Evolutionary conservation across 1,140 invertebrate species (phyloP).

Genomic region (Hestina assimilis): DNA sequence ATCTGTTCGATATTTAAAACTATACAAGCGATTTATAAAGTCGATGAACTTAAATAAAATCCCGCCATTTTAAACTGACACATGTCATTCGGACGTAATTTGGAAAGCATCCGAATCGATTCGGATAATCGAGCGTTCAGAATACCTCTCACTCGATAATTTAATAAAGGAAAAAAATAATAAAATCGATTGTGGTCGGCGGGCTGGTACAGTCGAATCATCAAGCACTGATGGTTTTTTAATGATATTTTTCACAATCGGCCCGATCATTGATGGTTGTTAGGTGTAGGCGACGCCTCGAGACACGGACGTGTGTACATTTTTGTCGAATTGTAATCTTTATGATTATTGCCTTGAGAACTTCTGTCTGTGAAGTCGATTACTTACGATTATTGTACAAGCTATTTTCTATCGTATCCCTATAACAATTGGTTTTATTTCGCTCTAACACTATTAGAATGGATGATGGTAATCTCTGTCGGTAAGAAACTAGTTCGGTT

Average conservation of each 20-base stretch:
- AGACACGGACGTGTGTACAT: conserved; percentile 43
- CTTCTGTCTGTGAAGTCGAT: conserved; percentile 9
- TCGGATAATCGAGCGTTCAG: conserved; percentile 16
- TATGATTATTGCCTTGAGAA: conserved; percentile 24
- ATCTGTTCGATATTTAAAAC: conserved; percentile 18
- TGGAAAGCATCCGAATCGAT: conserved; percentile 11
- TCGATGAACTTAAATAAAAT: neutral
- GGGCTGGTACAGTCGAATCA: conserved; percentile 65
- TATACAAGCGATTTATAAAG: neutral
- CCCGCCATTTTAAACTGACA: neutral
- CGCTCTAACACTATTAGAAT: neutral
- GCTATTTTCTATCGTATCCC: neutral
- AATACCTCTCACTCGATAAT: conserved; percentile 51
- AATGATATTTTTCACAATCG: conserved; percentile 77
- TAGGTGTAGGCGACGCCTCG: conserved; percentile 65
- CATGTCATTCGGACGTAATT: conserved; percentile 5
- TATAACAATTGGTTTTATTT: neutral
- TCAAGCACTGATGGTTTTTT: conserved; percentile 75
- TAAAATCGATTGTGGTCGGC: conserved; percentile 72
- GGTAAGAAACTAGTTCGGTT: conserved; percentile 10
- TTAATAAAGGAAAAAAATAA: conserved; percentile 63
- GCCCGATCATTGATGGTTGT: conserved; percentile 73
- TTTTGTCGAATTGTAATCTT: conserved; percentile 22
- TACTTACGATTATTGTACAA: neutral
- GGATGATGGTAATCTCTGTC: conserved; percentile 1